These are phyloP conservation scores for Synodontis membranacea DNA, from an alignment of 2,113 vertebrate species.

Conservation along the genomic window DNA sequence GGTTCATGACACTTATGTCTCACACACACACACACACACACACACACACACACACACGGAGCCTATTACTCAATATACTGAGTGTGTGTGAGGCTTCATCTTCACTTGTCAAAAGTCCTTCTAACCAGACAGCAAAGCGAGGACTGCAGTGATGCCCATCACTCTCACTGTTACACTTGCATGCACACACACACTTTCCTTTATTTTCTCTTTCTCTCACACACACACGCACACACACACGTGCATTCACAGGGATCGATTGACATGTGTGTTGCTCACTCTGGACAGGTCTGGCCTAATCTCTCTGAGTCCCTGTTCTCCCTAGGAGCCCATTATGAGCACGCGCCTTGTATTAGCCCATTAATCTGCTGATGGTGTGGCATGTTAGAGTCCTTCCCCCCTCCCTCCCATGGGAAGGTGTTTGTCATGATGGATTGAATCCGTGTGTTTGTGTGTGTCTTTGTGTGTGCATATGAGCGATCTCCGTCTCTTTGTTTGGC, in stretches of 20 bases:
- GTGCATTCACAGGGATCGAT: slow-evolving; percentile 51
- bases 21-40: slow-evolving; percentile 32
- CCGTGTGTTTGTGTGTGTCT: slow-evolving; percentile 11
- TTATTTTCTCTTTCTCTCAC: neutral
- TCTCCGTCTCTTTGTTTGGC: slow-evolving; percentile 45
- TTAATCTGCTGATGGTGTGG: slow-evolving; percentile 55
- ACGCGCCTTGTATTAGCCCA: slow-evolving; percentile 55
- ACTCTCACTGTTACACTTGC: slow-evolving; percentile 50
- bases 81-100: slow-evolving; percentile 63
- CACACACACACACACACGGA: slow-evolving; percentile 45
- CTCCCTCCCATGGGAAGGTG: slow-evolving; percentile 33
- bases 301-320: slow-evolving; percentile 49
- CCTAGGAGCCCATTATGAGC: slow-evolving; percentile 56
- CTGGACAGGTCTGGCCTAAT: slow-evolving; percentile 48
- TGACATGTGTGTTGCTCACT: slow-evolving; percentile 44
- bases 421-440: slow-evolving; percentile 51
- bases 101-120: slow-evolving; percentile 70
- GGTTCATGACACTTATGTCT: slow-evolving; percentile 8
- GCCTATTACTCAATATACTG: slow-evolving; percentile 27
- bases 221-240: slow-evolving; percentile 12
- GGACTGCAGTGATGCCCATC: slow-evolving; percentile 61
- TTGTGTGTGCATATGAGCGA: slow-evolving; percentile 20
- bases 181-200: slow-evolving; percentile 9
- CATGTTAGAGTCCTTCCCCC: slow-evolving; percentile 43
- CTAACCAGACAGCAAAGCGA: slow-evolving; percentile 61